Conservation (phyloP, 2,888 invertebrate genomes). For the Antheraea yamamai region DNA sequence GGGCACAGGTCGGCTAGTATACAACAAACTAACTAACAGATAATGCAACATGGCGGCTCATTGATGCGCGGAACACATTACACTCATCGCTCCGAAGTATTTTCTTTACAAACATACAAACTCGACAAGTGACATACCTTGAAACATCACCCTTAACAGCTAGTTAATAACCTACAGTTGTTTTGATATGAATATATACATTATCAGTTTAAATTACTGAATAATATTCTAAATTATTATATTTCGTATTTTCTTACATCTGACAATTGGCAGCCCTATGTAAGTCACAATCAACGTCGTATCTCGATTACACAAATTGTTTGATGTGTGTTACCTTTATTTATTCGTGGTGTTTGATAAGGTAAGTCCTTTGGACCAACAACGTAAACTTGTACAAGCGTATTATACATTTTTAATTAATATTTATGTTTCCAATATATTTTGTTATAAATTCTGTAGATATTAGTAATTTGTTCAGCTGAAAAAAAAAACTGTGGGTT, state of each 20-base stretch:
- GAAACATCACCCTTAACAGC: too few relatives aligned
- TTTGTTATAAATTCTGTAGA: background rate
- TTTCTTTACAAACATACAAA: too few relatives aligned
- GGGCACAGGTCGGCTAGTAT: too few relatives aligned
- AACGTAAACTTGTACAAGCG: constrained; percentile 47
- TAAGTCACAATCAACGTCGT: constrained; percentile 17
- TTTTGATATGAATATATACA: too few relatives aligned
- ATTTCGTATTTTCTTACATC: background rate
- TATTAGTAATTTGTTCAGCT: background rate
- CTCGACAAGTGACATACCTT: too few relatives aligned
- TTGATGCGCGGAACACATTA: too few relatives aligned
- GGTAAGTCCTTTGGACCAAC: constrained; percentile 23
- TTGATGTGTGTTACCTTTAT: constrained; percentile 33
- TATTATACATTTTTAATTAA: background rate
- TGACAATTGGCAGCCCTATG: constrained; percentile 1
- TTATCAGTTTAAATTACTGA: too few relatives aligned
- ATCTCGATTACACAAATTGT: constrained; percentile 36
- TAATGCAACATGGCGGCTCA: too few relatives aligned
- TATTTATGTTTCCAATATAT: background rate
- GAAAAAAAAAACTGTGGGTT: background rate
- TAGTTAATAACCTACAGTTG: too few relatives aligned
- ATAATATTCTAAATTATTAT: too few relatives aligned
- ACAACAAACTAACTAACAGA: too few relatives aligned
- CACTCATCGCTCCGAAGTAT: too few relatives aligned
- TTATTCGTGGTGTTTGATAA: constrained; percentile 38